Evolutionary conservation across 2,888 invertebrate species (phyloP).

Genomic region (Nomada goodeniana): DNA sequence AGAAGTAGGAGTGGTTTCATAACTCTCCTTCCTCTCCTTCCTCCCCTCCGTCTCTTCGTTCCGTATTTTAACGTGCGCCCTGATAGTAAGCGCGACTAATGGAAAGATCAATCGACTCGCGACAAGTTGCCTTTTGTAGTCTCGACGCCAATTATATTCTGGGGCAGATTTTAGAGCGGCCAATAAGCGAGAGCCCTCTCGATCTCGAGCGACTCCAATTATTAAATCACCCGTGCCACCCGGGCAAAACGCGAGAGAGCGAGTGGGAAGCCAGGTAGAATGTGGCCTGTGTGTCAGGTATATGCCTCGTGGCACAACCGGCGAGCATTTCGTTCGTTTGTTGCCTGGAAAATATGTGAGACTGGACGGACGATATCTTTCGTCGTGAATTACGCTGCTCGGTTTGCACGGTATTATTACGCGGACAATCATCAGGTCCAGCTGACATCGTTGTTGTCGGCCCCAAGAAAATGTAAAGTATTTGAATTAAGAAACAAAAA

Average conservation of each 20-base stretch:
- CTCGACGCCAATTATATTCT: slow-evolving; percentile 25
- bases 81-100: not conserved
- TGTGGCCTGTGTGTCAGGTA: slow-evolving; percentile 67
- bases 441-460: too few species aligned
- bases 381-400: not conserved
- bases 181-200: slow-evolving; percentile 15
- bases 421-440: too few species aligned
- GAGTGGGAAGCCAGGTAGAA: slow-evolving; percentile 48
- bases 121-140: slow-evolving; percentile 26
- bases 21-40: too few species aligned
- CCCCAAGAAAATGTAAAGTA: too few species aligned
- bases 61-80: too few species aligned
- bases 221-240: slow-evolving; percentile 37
- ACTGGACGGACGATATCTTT: not conserved
- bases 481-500: too few species aligned
- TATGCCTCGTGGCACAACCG: slow-evolving; percentile 29
- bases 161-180: slow-evolving; percentile 6
- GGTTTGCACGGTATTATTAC: too few species aligned
- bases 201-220: slow-evolving; percentile 11
- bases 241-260: slow-evolving; percentile 38
- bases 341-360: slow-evolving; percentile 23
- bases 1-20: too few species aligned
- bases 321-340: slow-evolving; percentile 67
- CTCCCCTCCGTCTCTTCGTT: too few species aligned
- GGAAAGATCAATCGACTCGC: not conserved